phyloP scores from a whole-genome alignment of 1,140 invertebrate genomes.

The Probaryconus sp. region DNA sequence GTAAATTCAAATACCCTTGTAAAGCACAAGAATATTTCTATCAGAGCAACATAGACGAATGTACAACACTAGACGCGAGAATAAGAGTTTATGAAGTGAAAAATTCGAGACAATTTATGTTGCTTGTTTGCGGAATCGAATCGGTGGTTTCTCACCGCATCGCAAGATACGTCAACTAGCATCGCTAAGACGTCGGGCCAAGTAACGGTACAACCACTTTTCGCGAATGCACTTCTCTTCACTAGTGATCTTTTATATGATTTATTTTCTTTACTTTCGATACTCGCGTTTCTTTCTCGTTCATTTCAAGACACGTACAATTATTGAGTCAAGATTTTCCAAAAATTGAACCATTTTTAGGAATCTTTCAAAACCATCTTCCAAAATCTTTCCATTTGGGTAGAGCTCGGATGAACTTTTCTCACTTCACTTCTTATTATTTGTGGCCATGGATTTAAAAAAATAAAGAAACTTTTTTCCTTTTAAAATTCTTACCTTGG shows the following conservation, averaged over 20 bases:
- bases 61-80: background rate
- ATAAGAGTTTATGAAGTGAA: slow-evolving; percentile 10
- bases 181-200: slow-evolving; percentile 66
- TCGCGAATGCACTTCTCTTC: slow-evolving; percentile 63
- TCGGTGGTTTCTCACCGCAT: slow-evolving; percentile 30
- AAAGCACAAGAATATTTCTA: slow-evolving; percentile 8
- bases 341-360: too few species aligned
- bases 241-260: slow-evolving; percentile 35
- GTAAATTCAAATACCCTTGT: too few species aligned
- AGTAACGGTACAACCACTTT: slow-evolving; percentile 73
- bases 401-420: background rate
- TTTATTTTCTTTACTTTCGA: slow-evolving; percentile 43
- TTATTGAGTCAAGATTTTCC: slow-evolving; percentile 8
- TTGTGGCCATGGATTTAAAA: too few species aligned
- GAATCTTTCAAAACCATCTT: too few species aligned
- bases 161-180: slow-evolving; percentile 52
- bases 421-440: background rate
- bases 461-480: too few species aligned
- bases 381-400: too few species aligned
- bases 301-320: slow-evolving; percentile 36
- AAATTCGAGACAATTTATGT: slow-evolving; percentile 12
- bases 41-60: background rate
- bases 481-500: slow-evolving; percentile 74
- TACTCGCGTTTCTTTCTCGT: slow-evolving; percentile 34
- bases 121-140: slow-evolving; percentile 36